Conservation (phyloP, 37 sponge, comb jelly and placozoan genomes). For the Agelas oroides region DNA sequence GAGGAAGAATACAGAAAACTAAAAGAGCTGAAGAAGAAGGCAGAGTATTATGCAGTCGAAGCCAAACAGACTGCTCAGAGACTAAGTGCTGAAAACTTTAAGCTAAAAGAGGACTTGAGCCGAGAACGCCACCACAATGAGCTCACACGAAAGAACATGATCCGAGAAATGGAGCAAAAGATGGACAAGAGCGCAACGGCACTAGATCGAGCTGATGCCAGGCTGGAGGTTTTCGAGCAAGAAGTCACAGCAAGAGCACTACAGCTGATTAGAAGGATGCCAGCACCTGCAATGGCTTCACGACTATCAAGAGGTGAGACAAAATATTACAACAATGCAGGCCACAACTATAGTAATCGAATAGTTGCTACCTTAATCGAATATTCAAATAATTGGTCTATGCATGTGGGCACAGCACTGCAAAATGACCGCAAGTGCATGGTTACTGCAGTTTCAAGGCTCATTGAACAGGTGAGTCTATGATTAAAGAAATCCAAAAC, state of each 20-base stretch:
- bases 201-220: background rate
- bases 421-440: no score
- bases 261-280: background rate
- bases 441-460: no score
- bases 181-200: background rate
- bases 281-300: background rate
- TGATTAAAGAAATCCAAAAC: no score
- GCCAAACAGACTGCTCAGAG: conserved; percentile 65
- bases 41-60: conserved; percentile 53
- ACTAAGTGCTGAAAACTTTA: conserved; percentile 63
- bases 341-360: no score
- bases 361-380: no score
- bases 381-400: no score
- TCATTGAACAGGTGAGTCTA: no score
- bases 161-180: conserved; percentile 33
- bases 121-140: conserved; percentile 46
- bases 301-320: no score
- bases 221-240: background rate
- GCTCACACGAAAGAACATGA: conserved; percentile 26
- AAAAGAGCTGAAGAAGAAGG: conserved; percentile 62
- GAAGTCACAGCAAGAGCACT: conserved; percentile 14
- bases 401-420: no score
- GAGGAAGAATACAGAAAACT: conserved; percentile 40
- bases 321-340: no score
- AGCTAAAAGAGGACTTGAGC: conserved; percentile 47